Evolutionary conservation across 1,140 invertebrate species (phyloP).

Genomic region (Aricia agestis): DNA sequence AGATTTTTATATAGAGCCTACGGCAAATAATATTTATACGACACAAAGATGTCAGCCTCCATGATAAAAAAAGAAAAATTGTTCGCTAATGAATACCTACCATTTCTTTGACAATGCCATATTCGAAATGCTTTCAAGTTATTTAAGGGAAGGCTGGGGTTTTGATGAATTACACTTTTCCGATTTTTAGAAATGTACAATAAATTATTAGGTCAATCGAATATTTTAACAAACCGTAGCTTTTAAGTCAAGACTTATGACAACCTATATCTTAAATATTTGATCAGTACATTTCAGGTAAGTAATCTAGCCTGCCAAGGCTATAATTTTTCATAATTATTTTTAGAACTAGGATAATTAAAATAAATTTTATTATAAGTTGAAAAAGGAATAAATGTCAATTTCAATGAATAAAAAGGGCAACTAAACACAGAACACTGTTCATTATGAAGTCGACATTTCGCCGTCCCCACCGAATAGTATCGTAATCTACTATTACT

Average conservation of each 20-base stretch:
- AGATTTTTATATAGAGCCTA: not conserved
- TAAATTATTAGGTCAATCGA: not conserved
- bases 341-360: not conserved
- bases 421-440: slow-evolving; percentile 3
- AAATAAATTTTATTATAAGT: too few relatives aligned
- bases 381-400: not conserved
- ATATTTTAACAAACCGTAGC: too few relatives aligned
- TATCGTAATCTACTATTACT: too few relatives aligned
- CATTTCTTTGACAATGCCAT: not conserved
- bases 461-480: too few relatives aligned
- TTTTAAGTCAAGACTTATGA: too few relatives aligned
- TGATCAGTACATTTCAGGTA: too few relatives aligned
- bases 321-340: too few relatives aligned
- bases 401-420: not conserved
- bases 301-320: too few relatives aligned
- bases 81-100: not conserved
- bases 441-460: slow-evolving; percentile 4
- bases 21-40: not conserved
- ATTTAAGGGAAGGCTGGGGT: not conserved
- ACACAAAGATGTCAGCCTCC: not conserved
- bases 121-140: not conserved
- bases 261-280: too few relatives aligned
- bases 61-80: slow-evolving; percentile 2
- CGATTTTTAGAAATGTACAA: slow-evolving; percentile 17
- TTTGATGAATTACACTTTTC: not conserved